Conservation (phyloP, 2,888 invertebrate genomes). For the Trichopria drosophilae region DNA sequence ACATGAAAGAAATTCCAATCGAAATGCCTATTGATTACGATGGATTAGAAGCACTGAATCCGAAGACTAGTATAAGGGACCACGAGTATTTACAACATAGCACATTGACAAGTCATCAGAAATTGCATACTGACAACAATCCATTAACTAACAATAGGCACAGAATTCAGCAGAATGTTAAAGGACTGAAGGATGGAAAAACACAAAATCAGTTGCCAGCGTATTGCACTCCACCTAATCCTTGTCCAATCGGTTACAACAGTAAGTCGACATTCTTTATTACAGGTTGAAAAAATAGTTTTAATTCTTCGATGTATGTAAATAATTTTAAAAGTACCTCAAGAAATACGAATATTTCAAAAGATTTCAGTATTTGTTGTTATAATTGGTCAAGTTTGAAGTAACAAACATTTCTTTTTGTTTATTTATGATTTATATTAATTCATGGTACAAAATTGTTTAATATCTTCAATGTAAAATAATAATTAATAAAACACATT, state of each 20-base stretch:
- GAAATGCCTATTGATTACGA: constrained; percentile 70
- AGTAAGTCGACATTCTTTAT: constrained; percentile 62
- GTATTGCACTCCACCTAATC: constrained; percentile 99
- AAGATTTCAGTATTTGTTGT: too few relatives aligned
- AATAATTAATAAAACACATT: too few relatives aligned
- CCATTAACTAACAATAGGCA: constrained; percentile 48
- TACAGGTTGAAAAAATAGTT: constrained; percentile 5
- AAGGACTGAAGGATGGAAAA: constrained; percentile 76
- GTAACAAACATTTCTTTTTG: too few relatives aligned
- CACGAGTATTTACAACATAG: constrained; percentile 87
- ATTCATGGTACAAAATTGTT: too few relatives aligned
- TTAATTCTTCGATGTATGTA: too few relatives aligned
- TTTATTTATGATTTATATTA: too few relatives aligned
- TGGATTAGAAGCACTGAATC: constrained; percentile 68
- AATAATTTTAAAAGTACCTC: too few relatives aligned
- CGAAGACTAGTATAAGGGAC: constrained; percentile 80
- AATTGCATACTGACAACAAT: constrained; percentile 61
- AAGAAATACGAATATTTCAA: too few relatives aligned
- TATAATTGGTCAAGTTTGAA: too few relatives aligned
- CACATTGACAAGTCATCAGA: constrained; percentile 73
- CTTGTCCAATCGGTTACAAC: constrained; percentile 92
- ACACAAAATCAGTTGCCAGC: constrained; percentile 91
- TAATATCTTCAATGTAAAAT: too few relatives aligned
- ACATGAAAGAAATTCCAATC: constrained; percentile 50
- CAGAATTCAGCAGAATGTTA: constrained; percentile 56